Percentiles rank a stretch among this genome's conserved stretches.
phyloP scores from a whole-genome alignment of 2,113 vertebrate genomes.

The Cyanistes caeruleus region DNA sequence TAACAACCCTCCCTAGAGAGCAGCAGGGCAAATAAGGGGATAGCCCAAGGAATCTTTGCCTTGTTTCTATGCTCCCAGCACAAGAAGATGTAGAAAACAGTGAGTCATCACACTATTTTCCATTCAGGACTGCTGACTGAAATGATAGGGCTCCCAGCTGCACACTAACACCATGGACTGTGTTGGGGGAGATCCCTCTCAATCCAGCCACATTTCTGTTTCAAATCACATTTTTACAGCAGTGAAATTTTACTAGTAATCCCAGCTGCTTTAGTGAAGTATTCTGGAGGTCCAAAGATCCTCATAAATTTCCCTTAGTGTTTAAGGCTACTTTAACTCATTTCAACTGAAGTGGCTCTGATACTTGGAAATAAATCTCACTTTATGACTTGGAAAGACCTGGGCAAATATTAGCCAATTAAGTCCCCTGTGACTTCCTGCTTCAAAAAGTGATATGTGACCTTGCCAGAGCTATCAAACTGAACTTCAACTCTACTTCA shows the following conservation, averaged over 20 bases:
- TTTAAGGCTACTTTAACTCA: background rate
- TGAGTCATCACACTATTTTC: background rate
- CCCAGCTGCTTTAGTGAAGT: background rate
- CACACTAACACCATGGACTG: background rate
- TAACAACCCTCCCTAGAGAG: background rate
- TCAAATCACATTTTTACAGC: background rate
- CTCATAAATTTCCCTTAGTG: background rate
- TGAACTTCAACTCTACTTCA: background rate
- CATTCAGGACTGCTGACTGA: background rate
- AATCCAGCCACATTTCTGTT: background rate
- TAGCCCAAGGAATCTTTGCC: background rate
- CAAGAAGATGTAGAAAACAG: background rate
- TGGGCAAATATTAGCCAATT: background rate
- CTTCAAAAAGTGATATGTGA: background rate
- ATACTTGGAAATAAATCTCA: background rate
- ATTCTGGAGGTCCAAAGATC: background rate
- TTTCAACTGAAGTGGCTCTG: background rate
- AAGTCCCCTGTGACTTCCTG: background rate
- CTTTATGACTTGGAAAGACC: background rate
- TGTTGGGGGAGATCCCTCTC: background rate
- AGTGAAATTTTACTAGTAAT: background rate
- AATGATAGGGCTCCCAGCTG: background rate
- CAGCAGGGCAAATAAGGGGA: background rate
- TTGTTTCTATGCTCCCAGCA: background rate
- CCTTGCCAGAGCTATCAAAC: background rate